phyloP scores from a whole-genome alignment of 30 jellyfish, hydroid and myxozoan species.

The Hydra vulgaris region DNA sequence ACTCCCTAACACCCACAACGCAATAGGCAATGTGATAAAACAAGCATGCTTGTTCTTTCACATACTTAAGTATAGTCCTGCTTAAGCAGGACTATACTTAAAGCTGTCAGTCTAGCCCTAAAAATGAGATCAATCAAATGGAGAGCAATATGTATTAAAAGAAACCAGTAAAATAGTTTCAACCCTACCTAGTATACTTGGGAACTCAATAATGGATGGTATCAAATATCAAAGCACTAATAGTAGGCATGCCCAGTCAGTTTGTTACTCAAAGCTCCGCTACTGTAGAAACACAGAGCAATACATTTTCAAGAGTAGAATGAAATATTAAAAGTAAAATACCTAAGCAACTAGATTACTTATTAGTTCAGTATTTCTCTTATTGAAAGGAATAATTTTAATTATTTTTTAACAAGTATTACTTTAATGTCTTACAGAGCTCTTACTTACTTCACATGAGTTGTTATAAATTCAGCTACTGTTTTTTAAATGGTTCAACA shows the following conservation, averaged over 20 bases:
- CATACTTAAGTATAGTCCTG: too few species aligned
- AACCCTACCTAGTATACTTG: neutral
- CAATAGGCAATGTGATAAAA: too few species aligned
- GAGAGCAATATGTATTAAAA: neutral
- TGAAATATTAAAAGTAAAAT: neutral
- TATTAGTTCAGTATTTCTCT: neutral
- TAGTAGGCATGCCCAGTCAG: neutral
- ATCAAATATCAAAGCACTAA: neutral
- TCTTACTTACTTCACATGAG: too few species aligned
- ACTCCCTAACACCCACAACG: too few species aligned
- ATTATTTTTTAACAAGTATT: too few species aligned
- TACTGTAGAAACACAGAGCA: neutral
- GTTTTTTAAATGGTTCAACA: too few species aligned
- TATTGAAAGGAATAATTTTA: too few species aligned
- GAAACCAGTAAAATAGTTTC: neutral
- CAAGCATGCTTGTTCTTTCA: too few species aligned
- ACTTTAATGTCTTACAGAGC: too few species aligned
- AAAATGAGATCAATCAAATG: constrained; percentile 6
- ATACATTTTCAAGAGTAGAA: neutral
- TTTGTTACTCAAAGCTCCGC: neutral
- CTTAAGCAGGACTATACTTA: too few species aligned
- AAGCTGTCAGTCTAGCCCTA: too few species aligned
- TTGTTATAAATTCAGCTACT: too few species aligned
- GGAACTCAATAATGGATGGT: neutral
- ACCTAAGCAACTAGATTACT: neutral